These are phyloP conservation scores for Tetragonisca angustula DNA, from an alignment of 2,888 invertebrate species.

Conservation along the genomic window DNA sequence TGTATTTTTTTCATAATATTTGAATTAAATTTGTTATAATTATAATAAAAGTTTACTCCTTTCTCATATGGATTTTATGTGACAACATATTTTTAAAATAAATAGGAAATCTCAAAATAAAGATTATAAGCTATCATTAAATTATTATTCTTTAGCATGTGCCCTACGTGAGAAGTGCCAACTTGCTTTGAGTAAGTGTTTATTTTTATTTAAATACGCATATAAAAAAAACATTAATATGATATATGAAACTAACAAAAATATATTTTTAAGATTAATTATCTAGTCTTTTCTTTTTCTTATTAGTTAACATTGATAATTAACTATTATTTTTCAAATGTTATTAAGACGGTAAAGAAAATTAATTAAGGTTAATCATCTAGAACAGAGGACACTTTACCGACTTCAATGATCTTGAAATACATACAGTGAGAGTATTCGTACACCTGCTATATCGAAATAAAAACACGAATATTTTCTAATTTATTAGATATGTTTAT, in stretches of 20 bases:
- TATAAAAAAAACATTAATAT: constrained; percentile 1
- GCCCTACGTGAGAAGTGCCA: not conserved
- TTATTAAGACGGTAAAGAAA: not conserved
- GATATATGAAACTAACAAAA: not conserved
- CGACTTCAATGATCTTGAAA: too few species aligned
- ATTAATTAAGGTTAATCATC: not conserved
- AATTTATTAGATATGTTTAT: too few species aligned
- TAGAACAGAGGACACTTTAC: too few species aligned
- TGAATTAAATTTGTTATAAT: constrained; percentile 67
- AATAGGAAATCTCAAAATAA: constrained; percentile 58
- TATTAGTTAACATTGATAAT: not conserved
- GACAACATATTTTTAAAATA: constrained; percentile 69
- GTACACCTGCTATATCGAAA: too few species aligned
- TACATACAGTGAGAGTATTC: too few species aligned
- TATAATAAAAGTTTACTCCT: constrained; percentile 69
- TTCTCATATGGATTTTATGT: constrained; percentile 73
- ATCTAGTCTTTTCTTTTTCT: not conserved
- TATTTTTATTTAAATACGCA: not conserved
- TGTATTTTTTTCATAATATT: constrained; percentile 7
- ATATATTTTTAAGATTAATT: constrained; percentile 3
- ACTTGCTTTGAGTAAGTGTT: not conserved
- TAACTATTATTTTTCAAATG: not conserved
- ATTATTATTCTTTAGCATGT: not conserved
- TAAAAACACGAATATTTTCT: too few species aligned
- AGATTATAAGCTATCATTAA: too few species aligned